Evolutionary conservation across 1,140 invertebrate species (phyloP), one percentile per base, ranked within the genome.

Genomic region (Drosophila oshimai): DNA sequence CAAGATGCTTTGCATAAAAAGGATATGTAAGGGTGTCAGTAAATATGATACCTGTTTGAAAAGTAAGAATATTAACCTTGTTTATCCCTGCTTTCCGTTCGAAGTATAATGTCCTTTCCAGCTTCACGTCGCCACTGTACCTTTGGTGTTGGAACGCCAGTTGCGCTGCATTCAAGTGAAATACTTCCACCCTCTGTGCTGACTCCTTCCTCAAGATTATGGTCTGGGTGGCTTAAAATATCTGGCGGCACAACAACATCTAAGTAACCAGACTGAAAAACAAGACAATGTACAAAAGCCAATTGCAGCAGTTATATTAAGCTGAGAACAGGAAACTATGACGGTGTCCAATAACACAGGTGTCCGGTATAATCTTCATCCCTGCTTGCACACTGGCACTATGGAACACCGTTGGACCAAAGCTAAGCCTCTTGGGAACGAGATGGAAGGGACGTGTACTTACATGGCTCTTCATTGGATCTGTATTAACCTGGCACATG

Each of bases 401-500:
- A 5, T 6, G 37, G 22, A 6, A 45, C 49, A 51, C 36, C 36
- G 18, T 53, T 13, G 17, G 22, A 53, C 37, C 28, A 13, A 18
- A 18, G 44, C 10, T 57, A 57, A 64, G 47, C 49, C 57, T 57
- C 28, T 31, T 34, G 22, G 36, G 12, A 69, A 20, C 10, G 17
- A 20, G 31, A 22, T 37, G 28, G 17, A 4, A 24, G 7, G 22
- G 2, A 55, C 17, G 50, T 68, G 34, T 24, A 91, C 92, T 93
- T 92, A 97, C 96, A 94, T 97, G 96, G 91, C 95, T 96, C 80
- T 95, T 94, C 96, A 97, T 97, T 4, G 97, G 97, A 83, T 97
- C 96, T 3, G 96, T 97, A 90, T 98, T 98, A 72, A 98, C 95
- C 91, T 98, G 97, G 91, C 96, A 98, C 95, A 97, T 97, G 91